Evolutionary conservation across 2,797 vertebrate species (phyloP).

Genomic region (Enteromius mattozi): DNA sequence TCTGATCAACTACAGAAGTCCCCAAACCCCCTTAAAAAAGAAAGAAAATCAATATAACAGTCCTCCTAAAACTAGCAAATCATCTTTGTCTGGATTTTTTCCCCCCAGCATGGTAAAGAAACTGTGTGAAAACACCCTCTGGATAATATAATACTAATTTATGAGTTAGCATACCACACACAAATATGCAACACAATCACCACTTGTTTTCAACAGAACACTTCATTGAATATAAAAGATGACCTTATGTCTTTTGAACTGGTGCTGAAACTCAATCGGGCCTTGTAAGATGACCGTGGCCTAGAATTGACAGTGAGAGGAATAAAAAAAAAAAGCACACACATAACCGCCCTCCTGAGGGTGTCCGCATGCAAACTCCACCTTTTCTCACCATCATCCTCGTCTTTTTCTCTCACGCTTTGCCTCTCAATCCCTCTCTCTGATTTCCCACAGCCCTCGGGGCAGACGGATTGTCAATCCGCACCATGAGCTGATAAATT

Average conservation of each 20-base stretch:
- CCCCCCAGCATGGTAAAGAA: background rate
- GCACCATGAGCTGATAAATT: slow-evolving; percentile 76
- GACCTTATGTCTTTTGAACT: background rate
- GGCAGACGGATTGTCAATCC: slow-evolving; percentile 80
- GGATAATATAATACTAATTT: slow-evolving; percentile 36
- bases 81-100: background rate
- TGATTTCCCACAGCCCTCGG: slow-evolving; percentile 75
- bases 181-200: slow-evolving; percentile 10
- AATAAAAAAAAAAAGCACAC: background rate
- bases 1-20: background rate
- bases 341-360: slow-evolving; percentile 35
- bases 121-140: background rate
- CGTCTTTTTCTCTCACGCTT: slow-evolving; percentile 57
- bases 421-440: slow-evolving; percentile 46
- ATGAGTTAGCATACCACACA: slow-evolving; percentile 31
- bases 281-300: slow-evolving; percentile 11
- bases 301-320: background rate
- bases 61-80: background rate
- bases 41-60: background rate
- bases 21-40: background rate
- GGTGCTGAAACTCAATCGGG: slow-evolving; percentile 34
- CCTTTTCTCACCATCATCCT: slow-evolving; percentile 63
- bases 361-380: slow-evolving; percentile 35
- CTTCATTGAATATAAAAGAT: slow-evolving; percentile 40
- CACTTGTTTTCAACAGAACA: slow-evolving; percentile 44